A percentile compares a stretch with the other conserved stretches of the same genome.
phyloP scores from a whole-genome alignment of 2,113 vertebrate genomes.

The Galeopterus variegatus region DNA sequence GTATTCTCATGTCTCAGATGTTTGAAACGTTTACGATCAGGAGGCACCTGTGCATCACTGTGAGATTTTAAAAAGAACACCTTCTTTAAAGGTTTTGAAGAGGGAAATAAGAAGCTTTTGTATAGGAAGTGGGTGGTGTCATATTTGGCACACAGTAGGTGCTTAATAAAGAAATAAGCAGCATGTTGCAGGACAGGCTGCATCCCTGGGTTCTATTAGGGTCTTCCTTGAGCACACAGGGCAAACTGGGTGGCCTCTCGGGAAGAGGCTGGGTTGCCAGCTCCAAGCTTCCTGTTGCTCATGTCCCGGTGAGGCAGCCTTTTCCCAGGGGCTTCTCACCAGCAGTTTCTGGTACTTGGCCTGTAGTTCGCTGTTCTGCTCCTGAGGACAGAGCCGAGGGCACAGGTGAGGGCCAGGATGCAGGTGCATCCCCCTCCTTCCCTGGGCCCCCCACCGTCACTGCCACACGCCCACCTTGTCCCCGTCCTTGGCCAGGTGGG shows the following conservation, averaged over 20 bases:
- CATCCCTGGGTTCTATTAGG: neutral
- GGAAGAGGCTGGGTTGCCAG: neutral
- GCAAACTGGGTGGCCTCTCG: accelerated
- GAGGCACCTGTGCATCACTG: neutral
- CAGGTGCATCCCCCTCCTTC: neutral
- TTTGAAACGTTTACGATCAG: neutral
- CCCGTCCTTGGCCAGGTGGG: slow-evolving; percentile 90
- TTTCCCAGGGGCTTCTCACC: slow-evolving; percentile 88
- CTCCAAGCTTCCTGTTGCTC: neutral
- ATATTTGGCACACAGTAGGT: neutral
- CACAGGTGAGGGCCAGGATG: neutral
- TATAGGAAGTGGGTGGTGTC: neutral
- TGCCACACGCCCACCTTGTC: slow-evolving; percentile 89
- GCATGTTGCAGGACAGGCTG: neutral
- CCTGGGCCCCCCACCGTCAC: accelerated
- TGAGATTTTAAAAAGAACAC: neutral
- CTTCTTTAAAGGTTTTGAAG: neutral
- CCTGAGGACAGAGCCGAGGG: slow-evolving; percentile 86
- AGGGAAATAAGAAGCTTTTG: neutral
- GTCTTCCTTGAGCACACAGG: neutral
- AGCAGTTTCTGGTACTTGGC: slow-evolving; percentile 95
- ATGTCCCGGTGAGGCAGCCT: accelerated
- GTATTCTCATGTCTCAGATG: neutral
- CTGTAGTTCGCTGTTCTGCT: slow-evolving; percentile 90
- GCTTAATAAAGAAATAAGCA: neutral